These are phyloP conservation scores for Syngnathus acus DNA, from an alignment of 2,797 vertebrate genomes.

Conservation along the genomic window DNA sequence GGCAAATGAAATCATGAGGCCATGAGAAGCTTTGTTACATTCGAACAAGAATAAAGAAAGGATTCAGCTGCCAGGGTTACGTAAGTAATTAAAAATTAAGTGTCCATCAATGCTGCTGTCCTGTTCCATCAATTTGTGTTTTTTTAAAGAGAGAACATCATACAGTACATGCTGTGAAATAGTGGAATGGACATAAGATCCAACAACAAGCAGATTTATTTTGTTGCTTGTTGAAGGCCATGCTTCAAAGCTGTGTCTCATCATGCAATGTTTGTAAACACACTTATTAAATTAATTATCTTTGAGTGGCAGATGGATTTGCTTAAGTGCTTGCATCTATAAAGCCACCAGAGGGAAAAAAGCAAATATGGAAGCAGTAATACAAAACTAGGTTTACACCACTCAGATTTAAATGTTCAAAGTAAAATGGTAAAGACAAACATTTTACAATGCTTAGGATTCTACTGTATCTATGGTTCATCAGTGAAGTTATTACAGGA, in stretches of 20 bases:
- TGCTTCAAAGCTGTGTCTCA: background rate
- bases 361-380: background rate
- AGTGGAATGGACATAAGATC: background rate
- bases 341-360: background rate
- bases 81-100: too few relatives aligned
- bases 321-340: background rate
- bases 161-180: background rate
- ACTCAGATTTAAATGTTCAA: background rate
- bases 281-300: slow-evolving; percentile 1
- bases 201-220: background rate
- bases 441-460: background rate
- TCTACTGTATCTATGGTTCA: background rate
- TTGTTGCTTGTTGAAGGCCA: background rate
- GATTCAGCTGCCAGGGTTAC: too few relatives aligned
- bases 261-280: background rate
- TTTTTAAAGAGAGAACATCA: background rate
- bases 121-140: background rate
- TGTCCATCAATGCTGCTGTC: background rate
- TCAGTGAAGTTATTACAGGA: background rate
- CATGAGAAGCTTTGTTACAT: too few relatives aligned
- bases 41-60: too few relatives aligned
- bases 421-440: background rate
- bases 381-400: background rate
- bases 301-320: background rate
- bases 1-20: too few relatives aligned